Conservation (phyloP, 2,113 vertebrate genomes). For the cat (Felis catus) region F.catus_Fca126_mat1.0 CM031413.1:29510001-29510500, state of each 20-base stretch:
- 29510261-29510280: neutral
- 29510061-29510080: neutral
- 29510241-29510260: neutral
- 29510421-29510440: slow-evolving; percentile 53
- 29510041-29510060: fast-evolving
- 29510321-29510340: neutral
- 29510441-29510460: slow-evolving; percentile 56
- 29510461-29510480: neutral
- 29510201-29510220: neutral
- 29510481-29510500: slow-evolving; percentile 44
- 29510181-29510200: neutral
- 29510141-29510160: neutral
- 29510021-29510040: neutral
- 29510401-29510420: slow-evolving; percentile 31
- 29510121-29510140: neutral
- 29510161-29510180: neutral
- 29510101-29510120: neutral
- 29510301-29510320: slow-evolving; percentile 17
- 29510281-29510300: slow-evolving; percentile 33
- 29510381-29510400: slow-evolving; percentile 23
- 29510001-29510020: neutral
- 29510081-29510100: neutral
- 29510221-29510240: neutral
- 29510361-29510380: slow-evolving; percentile 23
- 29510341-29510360: neutral